A percentile compares a stretch with the other conserved stretches of the same genome.
phyloP scores from a whole-genome alignment of 2,888 invertebrate genomes.

The Meloe dianella region DNA sequence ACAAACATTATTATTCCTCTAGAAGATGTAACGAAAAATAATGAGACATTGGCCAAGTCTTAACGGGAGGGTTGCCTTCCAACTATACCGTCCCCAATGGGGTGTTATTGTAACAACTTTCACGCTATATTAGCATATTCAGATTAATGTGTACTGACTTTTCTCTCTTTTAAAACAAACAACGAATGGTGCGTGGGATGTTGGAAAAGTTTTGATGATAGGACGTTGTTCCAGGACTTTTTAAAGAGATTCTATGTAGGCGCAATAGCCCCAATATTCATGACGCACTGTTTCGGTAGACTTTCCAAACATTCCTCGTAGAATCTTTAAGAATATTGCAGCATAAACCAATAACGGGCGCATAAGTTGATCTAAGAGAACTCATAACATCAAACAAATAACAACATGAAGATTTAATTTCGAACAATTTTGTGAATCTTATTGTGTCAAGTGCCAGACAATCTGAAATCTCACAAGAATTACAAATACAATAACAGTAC shows the following conservation, averaged over 20 bases:
- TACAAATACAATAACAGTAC: neutral
- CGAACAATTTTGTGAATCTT: neutral
- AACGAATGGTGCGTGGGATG: neutral
- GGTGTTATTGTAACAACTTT: slow-evolving; percentile 43
- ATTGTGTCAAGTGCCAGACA: neutral
- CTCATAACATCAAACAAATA: neutral
- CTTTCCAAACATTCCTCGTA: too few species aligned
- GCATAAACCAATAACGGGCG: neutral
- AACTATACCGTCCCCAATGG: slow-evolving; percentile 42
- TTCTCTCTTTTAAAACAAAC: neutral
- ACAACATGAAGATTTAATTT: neutral
- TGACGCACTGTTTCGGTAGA: too few species aligned
- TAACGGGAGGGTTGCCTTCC: slow-evolving; percentile 43
- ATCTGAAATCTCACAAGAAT: neutral
- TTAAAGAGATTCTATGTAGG: too few species aligned
- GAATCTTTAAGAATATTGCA: too few species aligned
- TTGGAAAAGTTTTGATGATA: neutral
- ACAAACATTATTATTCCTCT: slow-evolving; percentile 55
- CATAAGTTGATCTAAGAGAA: neutral
- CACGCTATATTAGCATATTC: slow-evolving; percentile 46
- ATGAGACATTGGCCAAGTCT: slow-evolving; percentile 53
- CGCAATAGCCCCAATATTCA: too few species aligned
- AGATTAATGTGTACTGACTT: slow-evolving; percentile 35
- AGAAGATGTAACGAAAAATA: slow-evolving; percentile 54
- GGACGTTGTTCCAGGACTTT: too few species aligned